Base-by-base conservation (phyloP, 2,113 vertebrate genomes). In the Scytalopus superciliaris region DNA sequence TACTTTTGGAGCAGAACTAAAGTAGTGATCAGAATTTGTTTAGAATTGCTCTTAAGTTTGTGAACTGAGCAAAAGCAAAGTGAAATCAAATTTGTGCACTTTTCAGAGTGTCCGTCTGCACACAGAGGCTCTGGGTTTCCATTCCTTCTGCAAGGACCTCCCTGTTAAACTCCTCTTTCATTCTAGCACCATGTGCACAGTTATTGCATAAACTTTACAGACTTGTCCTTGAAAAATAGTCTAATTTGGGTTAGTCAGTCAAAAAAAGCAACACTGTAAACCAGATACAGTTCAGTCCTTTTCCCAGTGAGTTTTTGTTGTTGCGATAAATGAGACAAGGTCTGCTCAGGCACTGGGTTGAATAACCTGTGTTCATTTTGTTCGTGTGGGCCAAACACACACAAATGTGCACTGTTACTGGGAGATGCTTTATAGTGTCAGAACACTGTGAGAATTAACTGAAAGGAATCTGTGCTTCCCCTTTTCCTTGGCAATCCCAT, bases 321-420 rank as follows among this genome's bases (percentile, higher is more conserved):
- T 80, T 88, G 72, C 0, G 0, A 39, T 83, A 52, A 67, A 31
- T n/a, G 28, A 76, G 62, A 45, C 0, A 3, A 49, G 47, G 49
- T 77, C 47, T 37, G 19, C 82, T 93, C 28, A 52, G 49, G 35
- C 45, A 12, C 14, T 25, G 37, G 30, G 45, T 70, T 27, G 5
- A 39, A 50, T 79, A 91, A 50, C 33, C 57, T 4, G 0, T 7
- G 21, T 24, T 89, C 33, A 10, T 42, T 89, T 83, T 78, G 49
- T 64, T 52, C 40, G 33, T 1, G 0, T 1, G 14, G 70, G n/a
- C 35, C 67, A 70, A 73, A 14, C 22, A 23, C 16, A 10, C 13
- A 15, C 1, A 2, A 49, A 4, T 30, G 28, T 28, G 24, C 19
- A 2, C 9, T 39, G 14, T 18, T 40, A 16, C n/a, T 66, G 81